Evolutionary conservation across 1,140 invertebrate genomes (phyloP), one percentile per base, ranked within the genome.

Genomic region (Cataglyphis hispanica): DNA sequence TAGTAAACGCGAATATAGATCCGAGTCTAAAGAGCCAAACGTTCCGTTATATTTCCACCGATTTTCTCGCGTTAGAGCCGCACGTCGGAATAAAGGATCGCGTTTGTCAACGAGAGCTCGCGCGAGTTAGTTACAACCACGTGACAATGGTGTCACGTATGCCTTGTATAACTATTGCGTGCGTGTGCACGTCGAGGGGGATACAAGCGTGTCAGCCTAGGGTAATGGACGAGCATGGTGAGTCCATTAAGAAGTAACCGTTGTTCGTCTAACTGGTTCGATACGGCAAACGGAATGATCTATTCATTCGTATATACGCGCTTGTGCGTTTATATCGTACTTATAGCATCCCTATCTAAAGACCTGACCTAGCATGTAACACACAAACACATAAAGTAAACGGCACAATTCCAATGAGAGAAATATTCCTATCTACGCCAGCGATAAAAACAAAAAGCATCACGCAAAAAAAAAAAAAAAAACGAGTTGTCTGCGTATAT

Each of bases 171-270:
- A 67, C 53, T 77, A 46, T 22, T 64, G 11, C 58, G 56, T 67
- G 70, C 40, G 63, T 56, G 61, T 80, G 83, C 63, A 78, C 31
- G 63, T 67, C 61, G 46, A 27, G 13, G 19, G 72, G 72, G 67
- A 89, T 58, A 84, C 50, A 84, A 56, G 46, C 78, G 78, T 50
- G 77, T 70, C 74, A 75, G 78, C 10, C 67, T 67, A 86, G 88
- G 60, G 81, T 87, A 90, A 90, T 90, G 84, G 88, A 89, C 88
- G 76, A 87, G 81, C 86, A 81, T 80, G 76, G 63, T 56, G 88
- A 90, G 81, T 86, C 83, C 89, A 90, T 90, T 90, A 90, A 90
- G 89, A 90, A 90, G 83, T 90, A 90, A 90, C 88, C 64, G 72
- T 80, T 89, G 88, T 89, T 85, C 85, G 80, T 63, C 80, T 89